A percentile compares a stretch with the other conserved stretches of the same genome.
phyloP scores from a whole-genome alignment of 2,888 invertebrate genomes.

The Idaea aversata region DNA sequence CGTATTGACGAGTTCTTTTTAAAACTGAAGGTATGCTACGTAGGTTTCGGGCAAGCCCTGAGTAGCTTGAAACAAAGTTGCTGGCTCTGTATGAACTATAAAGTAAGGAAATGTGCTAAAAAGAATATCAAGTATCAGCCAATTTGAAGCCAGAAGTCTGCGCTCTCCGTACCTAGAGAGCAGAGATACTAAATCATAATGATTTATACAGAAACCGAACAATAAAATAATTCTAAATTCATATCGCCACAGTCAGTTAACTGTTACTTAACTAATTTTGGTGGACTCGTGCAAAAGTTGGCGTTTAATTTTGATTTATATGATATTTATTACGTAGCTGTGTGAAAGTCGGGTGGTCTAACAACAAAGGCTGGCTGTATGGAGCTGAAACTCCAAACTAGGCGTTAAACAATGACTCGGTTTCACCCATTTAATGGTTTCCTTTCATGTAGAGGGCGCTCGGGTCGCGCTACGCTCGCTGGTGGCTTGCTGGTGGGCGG shows the following conservation, averaged over 20 bases:
- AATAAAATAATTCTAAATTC: conserved; percentile 30
- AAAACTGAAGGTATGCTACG: too few relatives aligned
- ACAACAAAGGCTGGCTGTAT: conserved; percentile 27
- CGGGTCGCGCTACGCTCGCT: conserved; percentile 20
- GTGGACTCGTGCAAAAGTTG: conserved; percentile 32
- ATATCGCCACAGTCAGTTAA: conserved; percentile 24
- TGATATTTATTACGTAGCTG: conserved; percentile 22
- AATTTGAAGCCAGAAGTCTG: background rate
- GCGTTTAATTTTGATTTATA: conserved; percentile 39
- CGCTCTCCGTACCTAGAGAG: background rate
- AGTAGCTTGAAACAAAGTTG: conserved; percentile 1
- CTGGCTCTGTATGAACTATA: too few relatives aligned
- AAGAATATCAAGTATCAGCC: background rate
- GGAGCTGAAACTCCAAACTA: conserved; percentile 30
- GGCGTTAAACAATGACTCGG: conserved; percentile 41
- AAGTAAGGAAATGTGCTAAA: too few relatives aligned
- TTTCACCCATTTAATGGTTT: conserved; percentile 42
- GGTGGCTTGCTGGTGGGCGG: conserved; percentile 7
- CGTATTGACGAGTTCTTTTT: too few relatives aligned
- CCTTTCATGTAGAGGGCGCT: conserved; percentile 32
- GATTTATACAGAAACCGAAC: conserved; percentile 26
- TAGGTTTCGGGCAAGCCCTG: too few relatives aligned
- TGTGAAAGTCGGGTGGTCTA: conserved; percentile 17
- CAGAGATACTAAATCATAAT: conserved; percentile 20
- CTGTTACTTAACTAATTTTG: conserved; percentile 16